These are phyloP conservation scores for Acinonyx jubatus DNA, from an alignment of 2,113 vertebrate species.

Conservation along the genomic window DNA sequence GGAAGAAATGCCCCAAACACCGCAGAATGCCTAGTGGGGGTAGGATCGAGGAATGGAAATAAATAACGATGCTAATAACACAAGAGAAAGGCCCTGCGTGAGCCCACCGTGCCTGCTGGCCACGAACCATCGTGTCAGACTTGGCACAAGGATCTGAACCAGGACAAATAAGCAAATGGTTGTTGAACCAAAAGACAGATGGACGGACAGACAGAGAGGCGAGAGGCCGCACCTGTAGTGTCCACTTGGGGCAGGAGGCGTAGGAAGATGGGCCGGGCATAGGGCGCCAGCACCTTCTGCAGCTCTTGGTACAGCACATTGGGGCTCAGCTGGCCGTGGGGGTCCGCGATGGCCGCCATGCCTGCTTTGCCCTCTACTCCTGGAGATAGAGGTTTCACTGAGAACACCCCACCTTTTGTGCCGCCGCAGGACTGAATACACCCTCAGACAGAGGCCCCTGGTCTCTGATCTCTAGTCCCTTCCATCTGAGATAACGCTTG, in stretches of 20 bases:
- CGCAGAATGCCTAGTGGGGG: not conserved
- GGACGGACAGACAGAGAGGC: fast-evolving
- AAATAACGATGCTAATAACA: not conserved
- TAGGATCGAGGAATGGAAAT: not conserved
- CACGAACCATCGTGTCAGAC: not conserved
- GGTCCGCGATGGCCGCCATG: conserved; percentile 91
- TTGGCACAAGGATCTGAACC: not conserved
- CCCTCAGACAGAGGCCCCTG: fast-evolving
- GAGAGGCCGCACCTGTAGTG: conserved; percentile 88
- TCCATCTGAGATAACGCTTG: not conserved
- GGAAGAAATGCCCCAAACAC: not conserved
- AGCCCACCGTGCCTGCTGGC: not conserved
- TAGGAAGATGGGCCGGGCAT: conserved; percentile 92
- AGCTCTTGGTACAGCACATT: conserved; percentile 84
- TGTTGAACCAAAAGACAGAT: not conserved
- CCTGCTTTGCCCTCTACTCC: conserved; percentile 94
- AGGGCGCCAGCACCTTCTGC: conserved; percentile 89
- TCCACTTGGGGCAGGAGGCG: conserved; percentile 90
- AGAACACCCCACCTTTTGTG: not conserved
- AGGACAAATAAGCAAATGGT: not conserved
- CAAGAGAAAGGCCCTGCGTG: not conserved
- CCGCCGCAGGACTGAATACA: too few relatives aligned
- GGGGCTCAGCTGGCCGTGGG: conserved; percentile 84
- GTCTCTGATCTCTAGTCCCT: not conserved
- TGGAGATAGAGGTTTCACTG: conserved; percentile 56